phyloP scores from a whole-genome alignment of 2,113 vertebrate species.

The Galbula dea region DNA sequence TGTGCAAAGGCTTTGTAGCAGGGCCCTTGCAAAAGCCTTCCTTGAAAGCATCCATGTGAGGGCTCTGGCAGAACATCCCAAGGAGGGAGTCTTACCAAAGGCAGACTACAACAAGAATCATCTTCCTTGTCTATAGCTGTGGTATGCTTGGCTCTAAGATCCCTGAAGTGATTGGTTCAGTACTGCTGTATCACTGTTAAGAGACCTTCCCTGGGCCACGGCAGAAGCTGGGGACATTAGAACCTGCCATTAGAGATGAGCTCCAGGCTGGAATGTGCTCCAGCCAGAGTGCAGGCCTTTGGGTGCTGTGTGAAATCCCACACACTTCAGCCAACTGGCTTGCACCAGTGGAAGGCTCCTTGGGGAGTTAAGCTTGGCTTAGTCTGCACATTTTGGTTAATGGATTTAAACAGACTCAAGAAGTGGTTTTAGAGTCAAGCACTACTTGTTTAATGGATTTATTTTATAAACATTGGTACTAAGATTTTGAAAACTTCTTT shows the following conservation, averaged over 20 bases:
- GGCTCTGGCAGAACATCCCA: background rate
- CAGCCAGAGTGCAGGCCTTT: background rate
- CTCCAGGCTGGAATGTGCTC: background rate
- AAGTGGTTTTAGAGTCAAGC: slow-evolving; percentile 33
- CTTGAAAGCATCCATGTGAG: background rate
- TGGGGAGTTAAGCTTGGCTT: slow-evolving; percentile 7
- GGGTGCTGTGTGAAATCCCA: background rate
- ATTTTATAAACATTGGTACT: slow-evolving; percentile 16
- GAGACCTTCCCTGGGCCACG: background rate
- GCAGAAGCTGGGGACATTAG: background rate
- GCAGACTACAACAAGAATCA: background rate
- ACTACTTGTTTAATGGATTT: slow-evolving; percentile 41
- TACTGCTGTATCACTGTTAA: background rate
- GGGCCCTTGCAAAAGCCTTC: background rate
- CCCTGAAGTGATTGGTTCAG: background rate
- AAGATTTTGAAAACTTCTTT: slow-evolving; percentile 24
- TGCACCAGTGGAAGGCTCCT: background rate
- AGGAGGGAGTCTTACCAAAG: background rate
- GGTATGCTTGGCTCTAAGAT: background rate
- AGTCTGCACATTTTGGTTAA: slow-evolving; percentile 31
- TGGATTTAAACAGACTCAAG: slow-evolving; percentile 1
- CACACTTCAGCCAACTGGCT: background rate
- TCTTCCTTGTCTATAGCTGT: background rate
- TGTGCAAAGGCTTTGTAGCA: background rate
- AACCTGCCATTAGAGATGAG: background rate